These are phyloP conservation scores for Epinephelus moara DNA, from an alignment of 2,113 vertebrate species.

Conservation along the genomic window DNA sequence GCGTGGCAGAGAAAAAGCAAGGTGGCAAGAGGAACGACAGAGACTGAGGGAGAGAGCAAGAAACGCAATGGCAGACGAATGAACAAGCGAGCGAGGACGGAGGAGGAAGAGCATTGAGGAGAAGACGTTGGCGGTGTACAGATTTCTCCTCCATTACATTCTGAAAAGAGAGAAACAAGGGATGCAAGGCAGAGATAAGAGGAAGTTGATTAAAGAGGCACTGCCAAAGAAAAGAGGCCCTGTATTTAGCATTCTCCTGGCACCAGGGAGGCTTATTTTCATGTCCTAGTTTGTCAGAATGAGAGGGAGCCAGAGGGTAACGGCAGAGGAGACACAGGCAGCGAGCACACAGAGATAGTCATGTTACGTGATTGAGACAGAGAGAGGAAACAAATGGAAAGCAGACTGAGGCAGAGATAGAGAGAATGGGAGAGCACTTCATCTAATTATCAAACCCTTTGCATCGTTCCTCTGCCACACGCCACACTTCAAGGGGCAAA, in stretches of 20 bases:
- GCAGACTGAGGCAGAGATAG: slow-evolving; percentile 39
- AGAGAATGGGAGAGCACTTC: slow-evolving; percentile 46
- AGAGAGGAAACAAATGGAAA: slow-evolving; percentile 57
- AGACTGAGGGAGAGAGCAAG: slow-evolving; percentile 27
- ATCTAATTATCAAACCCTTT: slow-evolving; percentile 68
- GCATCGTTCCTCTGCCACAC: slow-evolving; percentile 38
- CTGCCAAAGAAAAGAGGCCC: slow-evolving; percentile 71
- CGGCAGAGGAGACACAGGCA: slow-evolving; percentile 62
- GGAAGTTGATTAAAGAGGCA: slow-evolving; percentile 80
- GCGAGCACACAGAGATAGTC: slow-evolving; percentile 57
- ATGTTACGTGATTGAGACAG: slow-evolving; percentile 56
- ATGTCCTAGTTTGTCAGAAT: slow-evolving; percentile 81
- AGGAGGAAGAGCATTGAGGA: slow-evolving; percentile 54
- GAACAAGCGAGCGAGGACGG: slow-evolving; percentile 48
- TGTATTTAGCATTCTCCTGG: slow-evolving; percentile 81
- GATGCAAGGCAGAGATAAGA: slow-evolving; percentile 80
- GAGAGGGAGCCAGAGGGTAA: slow-evolving; percentile 76
- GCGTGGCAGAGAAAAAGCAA: slow-evolving; percentile 20
- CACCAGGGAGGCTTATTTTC: slow-evolving; percentile 76
- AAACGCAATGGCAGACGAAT: slow-evolving; percentile 8
- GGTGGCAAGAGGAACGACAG: slow-evolving; percentile 43
- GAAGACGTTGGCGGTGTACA: slow-evolving; percentile 57
- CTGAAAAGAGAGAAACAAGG: slow-evolving; percentile 73
- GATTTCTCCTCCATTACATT: slow-evolving; percentile 71
- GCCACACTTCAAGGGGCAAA: slow-evolving; percentile 64